Conservation (phyloP, 2,797 vertebrate species). For the Sebastes dallii region DNA sequence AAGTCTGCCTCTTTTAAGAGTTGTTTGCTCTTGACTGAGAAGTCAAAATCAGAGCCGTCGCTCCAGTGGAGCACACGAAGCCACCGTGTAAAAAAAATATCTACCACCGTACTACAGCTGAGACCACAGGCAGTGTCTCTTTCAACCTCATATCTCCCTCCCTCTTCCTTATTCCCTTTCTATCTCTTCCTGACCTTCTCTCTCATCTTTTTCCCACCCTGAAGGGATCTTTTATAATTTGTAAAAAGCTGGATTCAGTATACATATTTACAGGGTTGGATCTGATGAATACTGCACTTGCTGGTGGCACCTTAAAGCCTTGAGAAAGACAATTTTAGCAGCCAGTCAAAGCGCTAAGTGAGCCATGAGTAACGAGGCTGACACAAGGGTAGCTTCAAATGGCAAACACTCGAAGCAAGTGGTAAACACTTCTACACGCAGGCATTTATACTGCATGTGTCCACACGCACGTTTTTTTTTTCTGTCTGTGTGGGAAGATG, state of each 20-base stretch:
- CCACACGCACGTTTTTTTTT: not conserved
- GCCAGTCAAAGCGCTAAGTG: not conserved
- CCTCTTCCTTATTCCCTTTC: not conserved
- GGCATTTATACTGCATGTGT: not conserved
- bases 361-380: not conserved
- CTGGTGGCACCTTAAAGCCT: not conserved
- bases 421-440: not conserved
- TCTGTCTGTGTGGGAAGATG: not conserved
- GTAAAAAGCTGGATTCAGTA: not conserved
- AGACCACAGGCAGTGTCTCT: slow-evolving; percentile 23
- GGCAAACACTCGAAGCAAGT: slow-evolving; percentile 4
- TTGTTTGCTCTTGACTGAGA: slow-evolving; percentile 54
- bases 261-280: not conserved
- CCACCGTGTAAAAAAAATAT: slow-evolving; percentile 18
- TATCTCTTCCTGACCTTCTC: not conserved
- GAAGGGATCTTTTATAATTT: not conserved
- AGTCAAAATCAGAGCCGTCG: slow-evolving; percentile 49
- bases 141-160: not conserved
- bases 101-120: not conserved
- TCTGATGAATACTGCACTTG: slow-evolving; percentile 1
- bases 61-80: slow-evolving; percentile 38
- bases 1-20: slow-evolving; percentile 47
- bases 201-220: not conserved
- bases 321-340: not conserved
- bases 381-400: slow-evolving; percentile 4